Conservation (phyloP, 1,140 invertebrate species). For the Caenorhabditis brenneri region DNA sequence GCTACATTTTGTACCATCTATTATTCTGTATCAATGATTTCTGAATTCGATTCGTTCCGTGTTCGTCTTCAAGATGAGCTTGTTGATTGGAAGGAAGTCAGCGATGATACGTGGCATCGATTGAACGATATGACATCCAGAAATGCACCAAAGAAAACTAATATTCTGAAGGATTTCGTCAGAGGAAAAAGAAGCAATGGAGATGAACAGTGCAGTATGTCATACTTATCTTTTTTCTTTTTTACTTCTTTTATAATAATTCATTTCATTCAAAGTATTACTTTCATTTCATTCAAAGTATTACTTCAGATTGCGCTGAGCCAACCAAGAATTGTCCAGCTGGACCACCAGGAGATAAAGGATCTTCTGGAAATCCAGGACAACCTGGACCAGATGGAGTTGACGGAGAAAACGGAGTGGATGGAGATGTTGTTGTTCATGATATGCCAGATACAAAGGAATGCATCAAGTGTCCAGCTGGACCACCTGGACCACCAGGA, state of each 20-base stretch:
- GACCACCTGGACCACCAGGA: slow-evolving; percentile 44
- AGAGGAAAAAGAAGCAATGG: slow-evolving; percentile 23
- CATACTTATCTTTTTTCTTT: not conserved
- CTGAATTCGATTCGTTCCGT: slow-evolving; percentile 1
- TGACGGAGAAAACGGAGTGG: not conserved
- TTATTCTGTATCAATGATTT: not conserved
- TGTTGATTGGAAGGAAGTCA: not conserved
- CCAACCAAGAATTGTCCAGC: slow-evolving; percentile 18
- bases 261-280: too few relatives aligned
- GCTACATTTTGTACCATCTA: not conserved
- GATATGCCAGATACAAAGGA: slow-evolving; percentile 11
- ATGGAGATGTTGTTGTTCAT: not conserved
- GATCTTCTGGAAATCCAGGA: slow-evolving; percentile 30
- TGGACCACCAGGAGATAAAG: slow-evolving; percentile 20
- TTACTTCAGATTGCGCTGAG: slow-evolving; percentile 25
- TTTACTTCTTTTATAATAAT: too few relatives aligned
- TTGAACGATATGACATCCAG: slow-evolving; percentile 2
- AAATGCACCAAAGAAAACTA: slow-evolving; percentile 4
- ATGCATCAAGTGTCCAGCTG: not conserved
- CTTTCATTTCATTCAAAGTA: not conserved
- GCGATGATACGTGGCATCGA: slow-evolving; percentile 21
- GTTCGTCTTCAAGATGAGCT: not conserved
- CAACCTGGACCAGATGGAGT: slow-evolving; percentile 40
- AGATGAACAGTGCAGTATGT: slow-evolving; percentile 12
- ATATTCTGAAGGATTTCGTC: not conserved